These are phyloP conservation scores for Dynastes maya DNA, from an alignment of 2,888 invertebrate species.

Conservation along the genomic window DNA sequence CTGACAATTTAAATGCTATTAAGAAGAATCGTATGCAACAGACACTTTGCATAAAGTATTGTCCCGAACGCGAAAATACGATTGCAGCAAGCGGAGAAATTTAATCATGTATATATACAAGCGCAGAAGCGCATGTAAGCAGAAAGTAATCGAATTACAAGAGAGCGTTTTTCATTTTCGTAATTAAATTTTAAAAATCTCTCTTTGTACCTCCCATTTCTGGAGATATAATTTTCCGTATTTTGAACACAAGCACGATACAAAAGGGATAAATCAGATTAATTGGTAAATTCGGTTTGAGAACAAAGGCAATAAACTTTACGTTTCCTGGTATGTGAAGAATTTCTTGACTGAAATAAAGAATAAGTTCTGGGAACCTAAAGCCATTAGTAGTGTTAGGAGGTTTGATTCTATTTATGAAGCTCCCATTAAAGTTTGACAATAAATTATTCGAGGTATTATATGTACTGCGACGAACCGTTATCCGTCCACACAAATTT, in stretches of 20 bases:
- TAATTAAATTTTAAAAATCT: slow-evolving; percentile 9
- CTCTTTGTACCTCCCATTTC: background rate
- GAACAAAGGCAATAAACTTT: background rate
- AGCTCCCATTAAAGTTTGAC: no score
- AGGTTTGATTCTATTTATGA: no score
- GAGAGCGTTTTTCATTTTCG: slow-evolving; percentile 1
- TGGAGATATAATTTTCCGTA: slow-evolving; percentile 9
- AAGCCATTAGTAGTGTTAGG: no score
- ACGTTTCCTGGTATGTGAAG: background rate
- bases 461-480: no score
- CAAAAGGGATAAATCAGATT: slow-evolving; percentile 2
- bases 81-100: slow-evolving; percentile 4
- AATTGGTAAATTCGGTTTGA: slow-evolving; percentile 8
- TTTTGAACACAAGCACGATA: background rate
- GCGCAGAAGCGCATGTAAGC: background rate
- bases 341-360: background rate
- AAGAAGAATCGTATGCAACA: background rate
- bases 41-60: background rate
- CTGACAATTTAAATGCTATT: no score
- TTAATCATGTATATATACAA: background rate
- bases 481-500: no score
- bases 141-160: slow-evolving; percentile 1
- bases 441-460: no score
- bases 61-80: background rate
- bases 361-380: background rate